Evolutionary conservation across 2,888 invertebrate genomes (phyloP).

Genomic region (Tachina lurida): DNA sequence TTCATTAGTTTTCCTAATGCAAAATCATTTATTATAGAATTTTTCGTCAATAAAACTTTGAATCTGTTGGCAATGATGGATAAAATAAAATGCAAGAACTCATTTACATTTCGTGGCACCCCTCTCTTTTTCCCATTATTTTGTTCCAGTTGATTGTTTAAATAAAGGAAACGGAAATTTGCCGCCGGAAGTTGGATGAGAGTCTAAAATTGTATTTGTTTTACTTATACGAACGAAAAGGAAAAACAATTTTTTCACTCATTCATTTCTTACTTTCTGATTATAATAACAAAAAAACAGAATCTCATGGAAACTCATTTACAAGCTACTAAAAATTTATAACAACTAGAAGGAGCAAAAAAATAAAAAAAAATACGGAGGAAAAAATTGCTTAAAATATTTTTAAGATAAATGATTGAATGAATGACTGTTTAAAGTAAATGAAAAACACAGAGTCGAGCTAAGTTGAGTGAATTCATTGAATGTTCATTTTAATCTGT

Average conservation of each 20-base stretch:
- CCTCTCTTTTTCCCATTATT: not conserved
- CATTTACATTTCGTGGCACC: conserved; percentile 5
- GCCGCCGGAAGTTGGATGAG: conserved; percentile 66
- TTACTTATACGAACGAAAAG: conserved; percentile 18
- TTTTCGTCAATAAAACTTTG: conserved; percentile 68
- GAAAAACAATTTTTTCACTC: conserved; percentile 14
- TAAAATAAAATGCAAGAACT: conserved; percentile 56
- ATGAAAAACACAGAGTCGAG: conserved; percentile 24
- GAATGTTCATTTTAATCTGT: conserved; percentile 49
- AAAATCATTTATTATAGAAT: conserved; percentile 70
- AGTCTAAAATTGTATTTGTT: conserved; percentile 63
- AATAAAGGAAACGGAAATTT: conserved; percentile 68
- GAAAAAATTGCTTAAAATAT: conserved; percentile 51
- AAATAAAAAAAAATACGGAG: not conserved
- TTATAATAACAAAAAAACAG: conserved; percentile 17
- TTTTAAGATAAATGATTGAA: conserved; percentile 67
- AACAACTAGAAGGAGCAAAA: conserved; percentile 38
- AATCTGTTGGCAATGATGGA: conserved; percentile 57
- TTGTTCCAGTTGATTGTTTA: conserved; percentile 10
- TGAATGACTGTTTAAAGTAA: conserved; percentile 53
- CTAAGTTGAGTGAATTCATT: conserved; percentile 34
- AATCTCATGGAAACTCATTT: conserved; percentile 65
- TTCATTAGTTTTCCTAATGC: conserved; percentile 71
- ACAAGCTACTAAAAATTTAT: conserved; percentile 60
- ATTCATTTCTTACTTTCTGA: conserved; percentile 19